Percentiles rank a stretch among this genome's conserved stretches.
Evolutionary conservation across 2,113 vertebrate genomes (phyloP).

Genomic region (Anguilla rostrata): DNA sequence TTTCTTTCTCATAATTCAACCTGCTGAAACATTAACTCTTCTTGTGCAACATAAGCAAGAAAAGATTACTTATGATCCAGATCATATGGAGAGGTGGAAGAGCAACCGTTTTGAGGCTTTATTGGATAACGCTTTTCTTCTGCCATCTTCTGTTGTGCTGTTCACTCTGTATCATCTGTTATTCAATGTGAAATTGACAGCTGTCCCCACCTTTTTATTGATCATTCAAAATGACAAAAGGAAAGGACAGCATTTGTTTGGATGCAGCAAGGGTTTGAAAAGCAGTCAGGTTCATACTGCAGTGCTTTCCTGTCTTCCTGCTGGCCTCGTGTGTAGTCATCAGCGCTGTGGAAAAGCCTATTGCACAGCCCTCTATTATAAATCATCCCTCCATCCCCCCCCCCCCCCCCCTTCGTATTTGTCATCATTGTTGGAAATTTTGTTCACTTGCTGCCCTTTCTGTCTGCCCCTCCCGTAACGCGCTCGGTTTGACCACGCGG

Average conservation of each 20-base stretch:
- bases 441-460: background rate
- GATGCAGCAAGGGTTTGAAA: too few relatives aligned
- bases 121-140: background rate
- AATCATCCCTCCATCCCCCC: background rate
- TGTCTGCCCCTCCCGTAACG: background rate
- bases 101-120: background rate
- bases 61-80: background rate
- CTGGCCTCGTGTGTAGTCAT: too few relatives aligned
- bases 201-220: background rate
- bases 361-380: too few relatives aligned
- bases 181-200: background rate
- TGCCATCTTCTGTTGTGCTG: background rate
- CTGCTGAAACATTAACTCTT: background rate
- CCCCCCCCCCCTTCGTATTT: background rate
- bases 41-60: too few relatives aligned
- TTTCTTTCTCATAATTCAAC: background rate
- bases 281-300: background rate
- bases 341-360: background rate
- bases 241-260: too few relatives aligned
- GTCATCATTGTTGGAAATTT: constrained; percentile 2
- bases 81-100: background rate
- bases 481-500: too few relatives aligned
- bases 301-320: too few relatives aligned
- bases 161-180: background rate
- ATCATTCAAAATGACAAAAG: too few relatives aligned